A percentile compares a stretch with the other conserved stretches of the same genome.
These are phyloP conservation scores for Caprella mutica DNA, from an alignment of 2,888 invertebrate genomes.

Conservation along the genomic window DNA sequence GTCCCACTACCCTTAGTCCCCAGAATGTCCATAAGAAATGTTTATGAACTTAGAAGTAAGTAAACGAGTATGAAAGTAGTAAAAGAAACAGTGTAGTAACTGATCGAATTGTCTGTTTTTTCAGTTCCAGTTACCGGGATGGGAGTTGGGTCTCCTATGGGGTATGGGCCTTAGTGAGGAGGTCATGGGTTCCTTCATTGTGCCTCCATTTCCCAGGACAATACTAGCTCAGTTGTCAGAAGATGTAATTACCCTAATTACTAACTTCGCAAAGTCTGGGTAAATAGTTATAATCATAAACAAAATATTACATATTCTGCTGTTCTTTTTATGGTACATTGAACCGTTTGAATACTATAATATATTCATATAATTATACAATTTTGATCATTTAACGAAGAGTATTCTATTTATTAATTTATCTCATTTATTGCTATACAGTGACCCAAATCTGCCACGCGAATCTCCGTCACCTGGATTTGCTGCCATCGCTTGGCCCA, in stretches of 20 bases:
- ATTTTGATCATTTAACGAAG: not conserved
- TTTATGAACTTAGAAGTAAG: no score
- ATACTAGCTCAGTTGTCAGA: constrained; percentile 26
- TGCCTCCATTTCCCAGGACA: constrained; percentile 18
- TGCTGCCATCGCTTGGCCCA: constrained; percentile 30
- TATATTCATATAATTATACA: not conserved
- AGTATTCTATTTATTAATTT: no score
- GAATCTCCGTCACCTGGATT: constrained; percentile 31
- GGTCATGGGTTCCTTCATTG: constrained; percentile 14
- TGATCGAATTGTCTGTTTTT: no score
- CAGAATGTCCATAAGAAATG: no score
- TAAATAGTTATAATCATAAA: no score
- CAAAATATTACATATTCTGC: not conserved
- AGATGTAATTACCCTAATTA: constrained; percentile 28
- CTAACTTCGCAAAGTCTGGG: constrained; percentile 33
- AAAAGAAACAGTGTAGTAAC: no score
- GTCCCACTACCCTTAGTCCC: no score
- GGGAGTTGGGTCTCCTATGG: constrained; percentile 30
- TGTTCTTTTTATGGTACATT: not conserved
- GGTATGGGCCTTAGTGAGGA: constrained; percentile 27
- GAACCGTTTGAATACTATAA: not conserved
- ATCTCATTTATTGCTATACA: no score
- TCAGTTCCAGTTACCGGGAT: constrained; percentile 26
- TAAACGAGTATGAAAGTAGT: no score
- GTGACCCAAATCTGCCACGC: constrained; percentile 27